phyloP scores from a whole-genome alignment of 2,113 vertebrate genomes.

The Scophthalmus maximus region DNA sequence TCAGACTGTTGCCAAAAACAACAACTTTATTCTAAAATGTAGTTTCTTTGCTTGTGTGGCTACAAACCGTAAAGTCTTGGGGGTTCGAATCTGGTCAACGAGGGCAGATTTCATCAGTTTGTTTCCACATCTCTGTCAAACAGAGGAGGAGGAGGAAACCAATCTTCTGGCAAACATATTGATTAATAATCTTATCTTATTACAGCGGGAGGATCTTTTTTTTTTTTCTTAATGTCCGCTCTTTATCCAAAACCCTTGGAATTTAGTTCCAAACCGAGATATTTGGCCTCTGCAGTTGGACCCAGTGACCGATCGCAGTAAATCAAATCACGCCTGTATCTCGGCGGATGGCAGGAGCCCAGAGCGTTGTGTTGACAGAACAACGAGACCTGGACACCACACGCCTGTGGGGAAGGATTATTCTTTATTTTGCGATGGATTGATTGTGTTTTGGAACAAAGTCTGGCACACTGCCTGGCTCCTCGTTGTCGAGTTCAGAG shows the following conservation, averaged over 20 bases:
- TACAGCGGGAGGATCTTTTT: conserved; percentile 28
- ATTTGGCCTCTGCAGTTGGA: conserved; percentile 28
- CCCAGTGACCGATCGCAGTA: conserved; percentile 4
- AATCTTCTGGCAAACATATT: conserved; percentile 24
- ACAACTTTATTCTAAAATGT: too few relatives aligned
- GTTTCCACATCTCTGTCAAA: neutral
- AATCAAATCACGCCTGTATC: neutral
- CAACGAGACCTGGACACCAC: conserved; percentile 43
- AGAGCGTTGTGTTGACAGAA: conserved; percentile 36
- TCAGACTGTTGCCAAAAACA: too few relatives aligned
- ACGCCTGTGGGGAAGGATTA: conserved; percentile 36
- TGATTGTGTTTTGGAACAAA: conserved; percentile 45
- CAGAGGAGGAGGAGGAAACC: neutral
- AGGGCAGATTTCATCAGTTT: neutral
- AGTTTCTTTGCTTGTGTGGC: too few relatives aligned
- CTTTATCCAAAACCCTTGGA: too few relatives aligned
- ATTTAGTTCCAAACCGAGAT: conserved; percentile 9
- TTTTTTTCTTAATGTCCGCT: neutral
- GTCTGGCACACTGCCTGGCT: conserved; percentile 6
- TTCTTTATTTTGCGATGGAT: conserved; percentile 36
- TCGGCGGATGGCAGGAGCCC: conserved; percentile 6
- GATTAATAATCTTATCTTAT: conserved; percentile 35
- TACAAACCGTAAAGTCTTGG: too few relatives aligned
- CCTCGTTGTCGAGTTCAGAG: conserved; percentile 15
- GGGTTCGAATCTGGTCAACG: neutral